Conservation (phyloP, 2,888 invertebrate species). For the Tipula vernalis region DNA sequence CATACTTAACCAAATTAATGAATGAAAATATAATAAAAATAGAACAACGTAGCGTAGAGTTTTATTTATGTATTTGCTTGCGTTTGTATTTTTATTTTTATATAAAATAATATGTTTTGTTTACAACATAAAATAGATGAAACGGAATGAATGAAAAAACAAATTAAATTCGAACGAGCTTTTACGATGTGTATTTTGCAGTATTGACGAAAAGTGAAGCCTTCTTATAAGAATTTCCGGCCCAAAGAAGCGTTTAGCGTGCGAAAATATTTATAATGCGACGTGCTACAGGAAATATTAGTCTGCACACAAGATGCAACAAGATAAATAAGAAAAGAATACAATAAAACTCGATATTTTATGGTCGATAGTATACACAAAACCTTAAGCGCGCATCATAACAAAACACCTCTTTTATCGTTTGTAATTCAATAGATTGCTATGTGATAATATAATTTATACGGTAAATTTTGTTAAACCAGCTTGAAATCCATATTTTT, state of each 20-base stretch:
- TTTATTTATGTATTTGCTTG: background rate
- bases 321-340: background rate
- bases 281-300: background rate
- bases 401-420: background rate
- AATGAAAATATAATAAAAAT: background rate
- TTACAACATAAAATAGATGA: background rate
- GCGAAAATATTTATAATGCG: background rate
- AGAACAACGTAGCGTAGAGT: background rate
- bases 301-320: background rate
- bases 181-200: background rate
- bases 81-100: background rate
- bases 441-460: background rate
- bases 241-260: background rate
- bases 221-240: background rate
- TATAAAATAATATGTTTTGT: background rate
- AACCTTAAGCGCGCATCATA: background rate
- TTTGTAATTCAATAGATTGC: background rate
- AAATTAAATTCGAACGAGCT: background rate
- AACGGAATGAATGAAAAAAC: background rate
- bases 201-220: background rate
- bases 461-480: background rate
- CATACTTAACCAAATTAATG: background rate
- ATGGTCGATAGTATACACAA: background rate
- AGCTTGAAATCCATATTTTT: background rate
- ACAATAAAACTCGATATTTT: background rate